Percentiles rank a stretch among this genome's conserved stretches.
phyloP scores from a whole-genome alignment of 2,888 invertebrate species.

The Xanthorhoe spadicearia region DNA sequence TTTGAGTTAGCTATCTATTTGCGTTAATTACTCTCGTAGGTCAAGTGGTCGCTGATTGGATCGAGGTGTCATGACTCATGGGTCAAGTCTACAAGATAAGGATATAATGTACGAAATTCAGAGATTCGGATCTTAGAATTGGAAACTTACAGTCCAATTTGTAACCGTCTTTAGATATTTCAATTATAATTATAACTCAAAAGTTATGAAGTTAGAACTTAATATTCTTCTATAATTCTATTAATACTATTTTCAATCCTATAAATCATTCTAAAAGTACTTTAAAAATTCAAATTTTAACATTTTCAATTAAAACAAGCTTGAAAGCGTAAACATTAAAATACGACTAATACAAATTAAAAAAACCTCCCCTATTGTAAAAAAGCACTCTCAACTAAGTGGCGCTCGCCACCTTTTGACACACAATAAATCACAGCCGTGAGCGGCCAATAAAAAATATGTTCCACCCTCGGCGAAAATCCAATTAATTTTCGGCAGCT shows the following conservation, averaged over 20 bases:
- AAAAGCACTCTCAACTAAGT: conserved; percentile 79
- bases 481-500: conserved; percentile 84
- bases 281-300: conserved; percentile 17
- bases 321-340: conserved; percentile 45
- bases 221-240: no score
- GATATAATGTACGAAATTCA: conserved; percentile 6
- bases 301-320: conserved; percentile 37
- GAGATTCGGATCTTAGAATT: background rate
- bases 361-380: conserved; percentile 65
- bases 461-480: conserved; percentile 84
- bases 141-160: background rate
- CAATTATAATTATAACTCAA: no score
- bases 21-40: conserved; percentile 35
- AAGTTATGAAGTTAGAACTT: no score
- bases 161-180: no score
- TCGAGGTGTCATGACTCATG: conserved; percentile 28
- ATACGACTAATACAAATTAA: conserved; percentile 66
- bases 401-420: conserved; percentile 84
- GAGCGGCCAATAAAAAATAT: conserved; percentile 84
- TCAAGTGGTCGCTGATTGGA: conserved; percentile 32
- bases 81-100: conserved; percentile 32
- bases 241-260: background rate
- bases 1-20: conserved; percentile 32
- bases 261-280: conserved; percentile 1
- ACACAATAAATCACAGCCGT: conserved; percentile 83